Percentiles rank a stretch among this genome's conserved stretches.
These are phyloP conservation scores for Notoglanidium macrostoma DNA, from an alignment of 2,797 vertebrate species.

Conservation along the genomic window DNA sequence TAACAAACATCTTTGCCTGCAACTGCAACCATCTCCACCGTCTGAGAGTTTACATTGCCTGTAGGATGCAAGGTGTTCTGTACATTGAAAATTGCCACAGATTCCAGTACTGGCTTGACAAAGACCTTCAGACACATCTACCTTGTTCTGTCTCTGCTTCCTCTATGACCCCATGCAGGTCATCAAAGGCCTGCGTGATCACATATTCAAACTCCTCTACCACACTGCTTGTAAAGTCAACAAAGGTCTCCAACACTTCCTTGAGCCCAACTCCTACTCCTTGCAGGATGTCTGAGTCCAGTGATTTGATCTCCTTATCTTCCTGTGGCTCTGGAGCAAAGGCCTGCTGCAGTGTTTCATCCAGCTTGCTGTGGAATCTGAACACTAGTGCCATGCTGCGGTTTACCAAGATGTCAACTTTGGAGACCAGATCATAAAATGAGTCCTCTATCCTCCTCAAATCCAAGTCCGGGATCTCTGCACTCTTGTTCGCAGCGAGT, in stretches of 20 bases:
- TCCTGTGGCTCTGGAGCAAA: slow-evolving; percentile 72
- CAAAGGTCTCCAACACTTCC: slow-evolving; percentile 80
- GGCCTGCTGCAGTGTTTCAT: slow-evolving; percentile 77
- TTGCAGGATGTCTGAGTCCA: slow-evolving; percentile 69
- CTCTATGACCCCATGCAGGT: slow-evolving; percentile 65
- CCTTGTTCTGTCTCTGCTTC: slow-evolving; percentile 74
- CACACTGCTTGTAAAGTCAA: slow-evolving; percentile 82
- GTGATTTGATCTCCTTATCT: slow-evolving; percentile 50
- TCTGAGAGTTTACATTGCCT: not conserved
- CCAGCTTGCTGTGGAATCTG: slow-evolving; percentile 78
- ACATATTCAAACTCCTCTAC: slow-evolving; percentile 81
- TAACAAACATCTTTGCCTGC: not conserved
- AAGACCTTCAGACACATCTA: slow-evolving; percentile 36
- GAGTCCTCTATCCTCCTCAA: slow-evolving; percentile 76
- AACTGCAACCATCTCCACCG: not conserved
- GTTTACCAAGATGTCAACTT: slow-evolving; percentile 77
- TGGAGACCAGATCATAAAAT: slow-evolving; percentile 76
- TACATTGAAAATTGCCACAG: not conserved
- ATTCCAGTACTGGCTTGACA: not conserved
- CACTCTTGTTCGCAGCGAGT: slow-evolving; percentile 67
- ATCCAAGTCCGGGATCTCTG: slow-evolving; percentile 68
- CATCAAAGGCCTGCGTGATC: slow-evolving; percentile 76
- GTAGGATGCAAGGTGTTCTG: not conserved
- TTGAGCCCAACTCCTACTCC: slow-evolving; percentile 73
- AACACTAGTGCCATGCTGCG: slow-evolving; percentile 78